These are phyloP conservation scores for Pyrochroa serraticornis DNA, from an alignment of 2,888 invertebrate genomes.

Conservation along the genomic window DNA sequence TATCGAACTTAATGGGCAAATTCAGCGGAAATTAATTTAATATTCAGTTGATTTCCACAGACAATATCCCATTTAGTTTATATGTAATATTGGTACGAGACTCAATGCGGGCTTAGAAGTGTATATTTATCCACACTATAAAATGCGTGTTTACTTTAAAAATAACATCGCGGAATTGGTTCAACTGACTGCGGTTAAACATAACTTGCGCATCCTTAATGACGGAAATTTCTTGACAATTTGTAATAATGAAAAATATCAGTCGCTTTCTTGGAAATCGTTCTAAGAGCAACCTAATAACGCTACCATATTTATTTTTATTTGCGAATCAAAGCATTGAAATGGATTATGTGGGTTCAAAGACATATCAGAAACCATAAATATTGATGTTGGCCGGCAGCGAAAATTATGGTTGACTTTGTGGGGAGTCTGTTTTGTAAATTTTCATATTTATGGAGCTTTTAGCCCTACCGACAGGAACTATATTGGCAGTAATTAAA, in stretches of 20 bases:
- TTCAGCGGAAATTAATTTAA: background rate
- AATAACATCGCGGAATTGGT: too few species aligned
- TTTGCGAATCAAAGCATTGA: slow-evolving; percentile 5
- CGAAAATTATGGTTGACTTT: slow-evolving; percentile 11
- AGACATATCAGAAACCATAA: slow-evolving; percentile 8
- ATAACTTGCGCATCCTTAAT: too few species aligned
- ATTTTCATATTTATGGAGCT: slow-evolving; percentile 10
- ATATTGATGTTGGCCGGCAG: slow-evolving; percentile 23
- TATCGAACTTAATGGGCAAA: background rate
- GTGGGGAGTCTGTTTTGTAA: background rate
- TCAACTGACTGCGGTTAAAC: too few species aligned
- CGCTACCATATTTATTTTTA: slow-evolving; percentile 1
- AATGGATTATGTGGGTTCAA: background rate
- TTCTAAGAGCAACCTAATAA: background rate
- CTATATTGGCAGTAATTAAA: too few species aligned
- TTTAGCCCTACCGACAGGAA: background rate
- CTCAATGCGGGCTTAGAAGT: too few species aligned
- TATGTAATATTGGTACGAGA: too few species aligned
- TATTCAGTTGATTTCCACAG: background rate
- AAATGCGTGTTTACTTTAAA: too few species aligned
- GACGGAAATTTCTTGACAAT: too few species aligned
- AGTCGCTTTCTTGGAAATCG: too few species aligned
- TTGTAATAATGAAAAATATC: too few species aligned
- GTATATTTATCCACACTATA: too few species aligned
- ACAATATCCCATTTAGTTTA: background rate